Conservation (phyloP, 2,888 invertebrate species). For the Nycteola revayana region DNA sequence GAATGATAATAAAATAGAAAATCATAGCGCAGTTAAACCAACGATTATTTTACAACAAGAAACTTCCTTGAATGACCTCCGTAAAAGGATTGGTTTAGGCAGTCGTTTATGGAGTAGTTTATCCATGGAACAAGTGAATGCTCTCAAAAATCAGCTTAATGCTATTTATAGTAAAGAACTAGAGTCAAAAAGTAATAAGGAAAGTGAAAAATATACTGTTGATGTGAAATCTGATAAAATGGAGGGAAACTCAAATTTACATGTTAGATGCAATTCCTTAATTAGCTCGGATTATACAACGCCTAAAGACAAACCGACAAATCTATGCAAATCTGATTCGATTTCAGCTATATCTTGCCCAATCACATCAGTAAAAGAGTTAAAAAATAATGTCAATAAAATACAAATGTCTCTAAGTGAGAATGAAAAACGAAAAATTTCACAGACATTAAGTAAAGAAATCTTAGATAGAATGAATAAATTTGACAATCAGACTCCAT, state of each 20-base stretch:
- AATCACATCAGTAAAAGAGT: slow-evolving; percentile 64
- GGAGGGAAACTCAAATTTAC: slow-evolving; percentile 62
- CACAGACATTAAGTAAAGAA: slow-evolving; percentile 88
- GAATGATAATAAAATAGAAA: slow-evolving; percentile 56
- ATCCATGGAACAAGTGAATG: slow-evolving; percentile 91
- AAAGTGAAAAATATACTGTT: slow-evolving; percentile 81
- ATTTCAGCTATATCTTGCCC: slow-evolving; percentile 78
- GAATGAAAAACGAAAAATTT: slow-evolving; percentile 87
- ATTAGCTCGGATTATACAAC: slow-evolving; percentile 65
- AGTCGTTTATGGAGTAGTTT: slow-evolving; percentile 91
- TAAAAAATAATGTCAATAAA: slow-evolving; percentile 74
- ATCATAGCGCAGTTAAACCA: slow-evolving; percentile 46
- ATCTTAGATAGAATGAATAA: slow-evolving; percentile 84
- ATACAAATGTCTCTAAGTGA: slow-evolving; percentile 82
- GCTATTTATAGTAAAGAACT: slow-evolving; percentile 89
- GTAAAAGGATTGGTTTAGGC: slow-evolving; percentile 84
- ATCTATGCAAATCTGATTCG: slow-evolving; percentile 78
- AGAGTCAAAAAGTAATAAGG: slow-evolving; percentile 60
- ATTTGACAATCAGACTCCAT: slow-evolving; percentile 48
- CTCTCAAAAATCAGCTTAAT: slow-evolving; percentile 89
- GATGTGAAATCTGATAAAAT: slow-evolving; percentile 76
- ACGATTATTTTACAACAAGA: slow-evolving; percentile 57
- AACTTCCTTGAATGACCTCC: slow-evolving; percentile 65
- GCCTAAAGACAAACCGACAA: slow-evolving; percentile 54
- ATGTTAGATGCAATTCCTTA: slow-evolving; percentile 83